Percentiles rank a stretch among this genome's conserved stretches.
These are phyloP conservation scores for Xanthorhoe spadicearia DNA, from an alignment of 2,888 invertebrate genomes.

Conservation along the genomic window DNA sequence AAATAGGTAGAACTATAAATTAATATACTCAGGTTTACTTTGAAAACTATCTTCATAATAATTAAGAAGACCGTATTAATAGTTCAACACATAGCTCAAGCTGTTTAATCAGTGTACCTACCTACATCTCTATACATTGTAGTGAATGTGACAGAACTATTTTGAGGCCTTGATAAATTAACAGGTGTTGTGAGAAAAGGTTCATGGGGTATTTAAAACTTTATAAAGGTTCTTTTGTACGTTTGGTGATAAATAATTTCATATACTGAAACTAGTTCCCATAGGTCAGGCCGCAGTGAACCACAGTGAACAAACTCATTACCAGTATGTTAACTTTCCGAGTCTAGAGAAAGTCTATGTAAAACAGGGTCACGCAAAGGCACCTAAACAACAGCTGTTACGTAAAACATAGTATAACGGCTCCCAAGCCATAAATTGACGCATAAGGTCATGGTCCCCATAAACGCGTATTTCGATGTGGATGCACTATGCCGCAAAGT, in stretches of 20 bases:
- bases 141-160: no score
- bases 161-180: no score
- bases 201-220: neutral
- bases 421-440: conserved; percentile 80
- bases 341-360: conserved; percentile 72
- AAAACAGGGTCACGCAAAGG: conserved; percentile 72
- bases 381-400: conserved; percentile 78
- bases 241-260: conserved; percentile 1
- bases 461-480: conserved; percentile 77
- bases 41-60: no score
- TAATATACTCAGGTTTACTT: no score
- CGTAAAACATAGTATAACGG: conserved; percentile 79
- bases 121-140: no score
- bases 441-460: conserved; percentile 84
- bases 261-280: conserved; percentile 4
- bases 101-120: no score
- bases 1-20: no score
- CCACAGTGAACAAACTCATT: conserved; percentile 46
- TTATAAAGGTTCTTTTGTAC: neutral
- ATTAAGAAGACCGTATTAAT: no score
- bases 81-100: no score
- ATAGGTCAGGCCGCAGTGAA: conserved; percentile 14
- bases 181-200: no score
- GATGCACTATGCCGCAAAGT: conserved; percentile 83
- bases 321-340: conserved; percentile 49